Base-by-base conservation (phyloP, 2,113 vertebrate genomes). In the Camarhynchus parvulus region DNA sequence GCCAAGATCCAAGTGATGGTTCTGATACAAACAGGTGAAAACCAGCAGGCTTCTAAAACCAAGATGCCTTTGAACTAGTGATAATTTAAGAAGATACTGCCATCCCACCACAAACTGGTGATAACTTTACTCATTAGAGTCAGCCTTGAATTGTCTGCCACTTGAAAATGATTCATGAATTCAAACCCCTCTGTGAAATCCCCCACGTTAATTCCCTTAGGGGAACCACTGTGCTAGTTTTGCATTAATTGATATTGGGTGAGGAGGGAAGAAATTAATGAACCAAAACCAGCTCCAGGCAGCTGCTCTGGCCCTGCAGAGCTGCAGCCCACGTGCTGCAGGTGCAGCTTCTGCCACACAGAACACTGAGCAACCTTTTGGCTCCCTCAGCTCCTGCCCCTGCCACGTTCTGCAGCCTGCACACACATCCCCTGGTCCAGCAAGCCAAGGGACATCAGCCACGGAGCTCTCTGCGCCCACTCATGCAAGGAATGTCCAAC, bases 401-500 rank as follows among this genome's bases (percentile, higher is more conserved):
- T 1, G 11, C n/a, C 66, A 7, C 6, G 6, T 35, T 22, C 47
- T 8, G 50, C 24, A 3, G 58, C 3, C 41, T n/a, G 52, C 15
- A 6, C 58, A 3, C 24, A 1, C 46, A 2, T 3, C 39, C 55
- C 46, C 58, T 7, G 12, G 13, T 12, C 22, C 87, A 17, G 61
- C 61, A 8, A 12, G 33, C 2, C 1, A 5, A 9, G 27, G 72
- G 50, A 5, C 47, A 9, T 3, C 21, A 2, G 62, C 44, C 61
- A 5, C 5, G 3, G 15, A 47, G 62, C 21, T 10, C 52, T 8
- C 66, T 9, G 72, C 47, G 30, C 61, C 50, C 23, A 3, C 33
- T 50, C 17, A 0, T 1, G 22, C 30, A 5, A 18, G 56, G 18
- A 25, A 13, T 0, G 2, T 12, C 52, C 2, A 11, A 5, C 24